Conservation (phyloP, 2,888 invertebrate species). For the Sminthurinus aureus region DNA sequence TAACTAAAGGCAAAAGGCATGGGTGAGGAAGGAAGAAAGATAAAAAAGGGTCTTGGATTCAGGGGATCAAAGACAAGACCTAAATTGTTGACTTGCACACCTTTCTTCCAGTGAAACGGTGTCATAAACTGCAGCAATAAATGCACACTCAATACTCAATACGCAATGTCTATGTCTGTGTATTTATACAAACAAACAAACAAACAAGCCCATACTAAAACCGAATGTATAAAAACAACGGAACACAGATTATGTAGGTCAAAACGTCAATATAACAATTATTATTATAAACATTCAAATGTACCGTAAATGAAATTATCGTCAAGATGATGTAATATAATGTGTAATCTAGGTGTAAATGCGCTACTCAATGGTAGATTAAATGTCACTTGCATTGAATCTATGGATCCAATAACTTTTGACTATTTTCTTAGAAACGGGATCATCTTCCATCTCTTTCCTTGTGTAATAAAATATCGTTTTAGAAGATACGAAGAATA, state of each 20-base stretch:
- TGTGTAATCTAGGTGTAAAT: neutral
- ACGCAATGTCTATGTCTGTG: neutral
- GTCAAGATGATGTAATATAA: neutral
- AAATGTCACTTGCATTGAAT: neutral
- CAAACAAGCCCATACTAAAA: neutral
- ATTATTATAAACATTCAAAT: neutral
- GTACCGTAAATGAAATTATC: conserved; percentile 2
- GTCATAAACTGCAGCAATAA: too few species aligned
- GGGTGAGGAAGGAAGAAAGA: neutral
- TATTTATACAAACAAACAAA: neutral
- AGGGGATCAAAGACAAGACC: neutral
- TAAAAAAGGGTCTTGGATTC: neutral
- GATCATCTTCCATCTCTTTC: neutral
- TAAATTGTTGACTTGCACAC: neutral
- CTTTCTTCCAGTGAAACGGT: neutral
- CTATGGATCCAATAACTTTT: neutral
- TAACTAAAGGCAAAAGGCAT: neutral
- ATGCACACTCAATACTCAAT: too few species aligned
- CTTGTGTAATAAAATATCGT: too few species aligned
- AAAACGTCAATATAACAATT: neutral
- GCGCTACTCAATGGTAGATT: neutral
- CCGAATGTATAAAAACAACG: neutral
- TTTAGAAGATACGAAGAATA: too few species aligned
- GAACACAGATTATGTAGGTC: conserved; percentile 10
- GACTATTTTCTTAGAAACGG: neutral